Evolutionary conservation across 2,797 vertebrate genomes (phyloP), one percentile per base, ranked within the genome.

Genomic region (Discoglossus pictus): DNA sequence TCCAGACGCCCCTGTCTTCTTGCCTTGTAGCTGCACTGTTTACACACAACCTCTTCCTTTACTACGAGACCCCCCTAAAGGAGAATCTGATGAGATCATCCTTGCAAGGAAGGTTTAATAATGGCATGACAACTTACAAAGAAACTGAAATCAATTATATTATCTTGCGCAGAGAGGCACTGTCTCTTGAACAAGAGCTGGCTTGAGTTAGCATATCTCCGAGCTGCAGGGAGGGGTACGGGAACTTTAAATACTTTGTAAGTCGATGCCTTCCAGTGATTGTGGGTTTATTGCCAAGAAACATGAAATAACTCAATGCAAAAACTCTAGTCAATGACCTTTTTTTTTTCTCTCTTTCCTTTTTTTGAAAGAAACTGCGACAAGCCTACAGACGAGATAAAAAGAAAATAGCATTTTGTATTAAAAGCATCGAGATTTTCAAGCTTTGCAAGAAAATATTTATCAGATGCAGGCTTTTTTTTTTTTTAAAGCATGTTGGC

Each of bases 61-160:
- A 46, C 18, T 9, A 46, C 43, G 10, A 16, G 17, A 48, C 6
- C 11, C 17, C 46, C 20, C 46, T 48, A 48, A 6, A 25, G 20
- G 20, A 13, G 21, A 20, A 63, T 61, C 16, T 62, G 56, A 73
- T 47, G 54, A 44, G 72, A 4, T 5, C 40, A 65, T 34, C 17
- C 39, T 54, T 6, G 59, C 68, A 3, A 78, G 60, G 72, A 60
- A 52, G 25, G 42, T 21, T 42, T 68, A 72, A 74, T 74, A 46
- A 77, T 4, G 58, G 11, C 55, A 79, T 76, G 69, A 60, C 21
- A 71, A 40, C 46, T 72, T 81, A 78, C 75, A 80, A 80, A 76
- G 62, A 15, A 79, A 74, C 70, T 52, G 76, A 61, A 68, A 73
- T 62, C 61, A 72, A 61, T 27, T 61, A 31, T 43, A 67, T 64